phyloP scores from a whole-genome alignment of 1,140 invertebrate species.

The Drosophila elegans region DNA sequence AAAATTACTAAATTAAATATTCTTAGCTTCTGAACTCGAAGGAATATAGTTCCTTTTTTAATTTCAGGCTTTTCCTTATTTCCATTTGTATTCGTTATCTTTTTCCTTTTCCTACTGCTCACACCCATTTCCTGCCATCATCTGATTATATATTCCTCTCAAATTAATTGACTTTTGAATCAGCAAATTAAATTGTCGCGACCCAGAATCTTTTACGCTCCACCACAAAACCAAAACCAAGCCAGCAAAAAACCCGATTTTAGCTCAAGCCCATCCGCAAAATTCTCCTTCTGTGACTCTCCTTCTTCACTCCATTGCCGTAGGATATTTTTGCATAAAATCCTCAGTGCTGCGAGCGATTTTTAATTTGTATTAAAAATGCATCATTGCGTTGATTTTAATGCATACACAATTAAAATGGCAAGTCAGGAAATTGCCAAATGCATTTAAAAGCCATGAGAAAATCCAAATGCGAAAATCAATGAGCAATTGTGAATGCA shows the following conservation, averaged over 20 bases:
- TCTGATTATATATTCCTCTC: slow-evolving; percentile 41
- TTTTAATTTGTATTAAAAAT: slow-evolving; percentile 81
- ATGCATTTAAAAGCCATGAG: slow-evolving; percentile 70
- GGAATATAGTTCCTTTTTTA: slow-evolving; percentile 3
- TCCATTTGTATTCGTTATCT: slow-evolving; percentile 1
- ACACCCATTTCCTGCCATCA: slow-evolving; percentile 10
- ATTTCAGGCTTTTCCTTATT: not conserved
- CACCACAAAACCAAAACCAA: slow-evolving; percentile 30
- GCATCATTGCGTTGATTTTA: slow-evolving; percentile 75
- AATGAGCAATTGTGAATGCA: slow-evolving; percentile 78
- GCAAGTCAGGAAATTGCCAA: slow-evolving; percentile 79
- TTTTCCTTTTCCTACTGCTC: not conserved
- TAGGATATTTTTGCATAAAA: slow-evolving; percentile 48
- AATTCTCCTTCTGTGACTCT: slow-evolving; percentile 1
- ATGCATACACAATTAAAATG: slow-evolving; percentile 78
- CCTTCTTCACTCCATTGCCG: slow-evolving; percentile 10
- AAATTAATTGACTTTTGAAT: slow-evolving; percentile 53
- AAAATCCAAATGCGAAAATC: slow-evolving; percentile 74
- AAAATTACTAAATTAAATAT: not conserved
- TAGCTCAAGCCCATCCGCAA: not conserved
- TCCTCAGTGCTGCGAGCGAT: slow-evolving; percentile 37
- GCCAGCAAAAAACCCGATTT: slow-evolving; percentile 1
- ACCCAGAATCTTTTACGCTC: slow-evolving; percentile 41
- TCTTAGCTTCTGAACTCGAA: not conserved
- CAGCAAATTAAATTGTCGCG: slow-evolving; percentile 47